These are phyloP conservation scores for Malurus splendens DNA, from an alignment of 2,797 vertebrate species.

Conservation along the genomic window DNA sequence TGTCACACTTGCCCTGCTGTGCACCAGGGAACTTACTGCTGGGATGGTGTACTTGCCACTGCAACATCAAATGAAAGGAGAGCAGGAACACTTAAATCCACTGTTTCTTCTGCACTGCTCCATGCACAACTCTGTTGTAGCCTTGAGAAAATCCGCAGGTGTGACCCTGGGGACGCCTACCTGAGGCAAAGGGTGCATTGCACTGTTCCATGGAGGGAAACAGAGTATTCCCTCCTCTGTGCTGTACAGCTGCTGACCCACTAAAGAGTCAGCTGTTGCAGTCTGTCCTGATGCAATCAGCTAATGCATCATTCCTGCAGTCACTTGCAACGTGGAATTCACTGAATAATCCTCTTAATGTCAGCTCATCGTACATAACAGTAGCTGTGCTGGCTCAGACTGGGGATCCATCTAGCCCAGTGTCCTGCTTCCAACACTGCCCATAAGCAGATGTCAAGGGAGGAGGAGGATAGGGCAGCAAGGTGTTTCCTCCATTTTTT, in stretches of 20 bases:
- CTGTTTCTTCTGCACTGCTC: background rate
- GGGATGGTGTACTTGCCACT: fast-evolving
- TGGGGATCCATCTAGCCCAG: background rate
- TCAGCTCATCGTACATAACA: background rate
- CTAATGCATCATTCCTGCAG: conserved; percentile 5
- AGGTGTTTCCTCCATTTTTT: background rate
- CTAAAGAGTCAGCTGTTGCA: background rate
- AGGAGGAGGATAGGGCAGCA: background rate
- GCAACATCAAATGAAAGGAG: background rate
- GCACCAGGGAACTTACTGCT: background rate
- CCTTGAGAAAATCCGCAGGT: background rate
- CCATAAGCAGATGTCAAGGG: background rate
- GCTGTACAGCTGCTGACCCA: conserved; percentile 5
- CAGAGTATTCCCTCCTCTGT: background rate
- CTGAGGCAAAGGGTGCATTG: background rate
- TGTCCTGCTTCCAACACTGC: background rate
- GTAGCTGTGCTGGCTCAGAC: background rate
- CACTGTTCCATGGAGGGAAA: background rate
- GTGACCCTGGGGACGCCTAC: background rate
- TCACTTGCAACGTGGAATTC: background rate
- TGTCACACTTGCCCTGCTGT: background rate
- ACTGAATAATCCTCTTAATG: conserved; percentile 16
- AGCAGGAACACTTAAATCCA: background rate
- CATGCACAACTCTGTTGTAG: background rate
- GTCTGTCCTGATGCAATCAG: background rate